Percentiles rank a stretch among this genome's conserved stretches.
Evolutionary conservation across 2,888 invertebrate species (phyloP).

Genomic region (Tiliacea aurago): DNA sequence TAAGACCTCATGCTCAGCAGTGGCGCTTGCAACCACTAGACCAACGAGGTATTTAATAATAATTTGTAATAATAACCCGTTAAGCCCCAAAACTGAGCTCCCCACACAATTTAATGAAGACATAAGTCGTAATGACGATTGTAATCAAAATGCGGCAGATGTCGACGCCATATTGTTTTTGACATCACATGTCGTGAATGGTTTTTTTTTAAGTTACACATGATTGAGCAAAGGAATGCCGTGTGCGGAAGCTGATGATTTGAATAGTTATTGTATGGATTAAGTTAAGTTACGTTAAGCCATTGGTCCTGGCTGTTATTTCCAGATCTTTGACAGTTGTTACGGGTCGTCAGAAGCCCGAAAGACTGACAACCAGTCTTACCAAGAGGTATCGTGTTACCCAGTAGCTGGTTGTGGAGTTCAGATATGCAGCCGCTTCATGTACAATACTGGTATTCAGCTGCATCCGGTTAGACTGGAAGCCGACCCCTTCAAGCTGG

Average conservation of each 20-base stretch:
- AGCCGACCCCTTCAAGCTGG: too few species aligned
- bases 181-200: constrained; percentile 47
- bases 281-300: too few species aligned
- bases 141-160: constrained; percentile 66
- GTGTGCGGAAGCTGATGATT: constrained; percentile 12
- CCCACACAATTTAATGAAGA: constrained; percentile 54
- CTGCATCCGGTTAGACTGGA: too few species aligned
- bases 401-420: too few species aligned
- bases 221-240: constrained; percentile 34
- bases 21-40: neutral
- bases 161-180: constrained; percentile 62
- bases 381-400: too few species aligned
- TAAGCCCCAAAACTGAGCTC: constrained; percentile 42
- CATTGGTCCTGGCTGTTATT: too few species aligned
- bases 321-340: too few species aligned
- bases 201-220: constrained; percentile 36
- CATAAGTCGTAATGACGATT: constrained; percentile 57
- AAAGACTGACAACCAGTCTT: too few species aligned
- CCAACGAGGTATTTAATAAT: constrained; percentile 25
- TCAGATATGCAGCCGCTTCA: too few species aligned
- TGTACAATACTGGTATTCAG: too few species aligned
- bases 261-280: neutral
- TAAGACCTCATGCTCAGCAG: neutral
- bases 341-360: too few species aligned
- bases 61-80: constrained; percentile 34